Evolutionary conservation across 2,113 vertebrate genomes (phyloP).

Genomic region (Chloropsis hardwickii): DNA sequence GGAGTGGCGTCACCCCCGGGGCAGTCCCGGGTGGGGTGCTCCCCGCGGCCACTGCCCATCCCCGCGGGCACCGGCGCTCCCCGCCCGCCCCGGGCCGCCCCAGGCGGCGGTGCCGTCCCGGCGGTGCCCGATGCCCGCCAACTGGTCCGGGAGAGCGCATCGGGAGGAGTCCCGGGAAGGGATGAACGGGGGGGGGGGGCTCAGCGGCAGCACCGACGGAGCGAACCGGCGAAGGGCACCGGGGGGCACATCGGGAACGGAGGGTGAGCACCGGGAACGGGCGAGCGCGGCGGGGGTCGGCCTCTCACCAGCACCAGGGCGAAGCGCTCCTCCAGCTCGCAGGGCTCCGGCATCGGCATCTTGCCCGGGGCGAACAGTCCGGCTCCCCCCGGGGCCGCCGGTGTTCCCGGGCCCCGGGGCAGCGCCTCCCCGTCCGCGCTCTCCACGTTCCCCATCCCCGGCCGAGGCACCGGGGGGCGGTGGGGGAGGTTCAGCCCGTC

Average conservation of each 20-base stretch:
- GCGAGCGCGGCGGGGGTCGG: neutral
- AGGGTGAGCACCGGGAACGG: neutral
- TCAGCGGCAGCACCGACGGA: neutral
- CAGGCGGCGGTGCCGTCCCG: neutral
- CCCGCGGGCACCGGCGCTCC: neutral
- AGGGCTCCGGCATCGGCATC: slow-evolving; percentile 94
- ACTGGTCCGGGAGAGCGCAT: neutral
- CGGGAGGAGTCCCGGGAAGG: neutral
- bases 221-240: neutral
- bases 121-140: neutral
- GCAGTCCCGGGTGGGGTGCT: neutral
- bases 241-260: neutral
- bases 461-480: slow-evolving; percentile 60
- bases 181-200: neutral
- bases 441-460: slow-evolving; percentile 90
- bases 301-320: slow-evolving; percentile 91
- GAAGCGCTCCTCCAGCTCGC: slow-evolving; percentile 94
- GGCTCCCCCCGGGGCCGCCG: slow-evolving; percentile 71
- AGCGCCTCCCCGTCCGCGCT: slow-evolving; percentile 86
- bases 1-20: neutral
- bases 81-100: neutral
- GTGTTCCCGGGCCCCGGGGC: slow-evolving; percentile 71
- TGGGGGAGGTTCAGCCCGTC: slow-evolving; percentile 41
- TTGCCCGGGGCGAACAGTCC: slow-evolving; percentile 83
- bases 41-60: neutral